Conservation (phyloP, 2,797 vertebrate species). For the Typhlichthys subterraneus region DNA sequence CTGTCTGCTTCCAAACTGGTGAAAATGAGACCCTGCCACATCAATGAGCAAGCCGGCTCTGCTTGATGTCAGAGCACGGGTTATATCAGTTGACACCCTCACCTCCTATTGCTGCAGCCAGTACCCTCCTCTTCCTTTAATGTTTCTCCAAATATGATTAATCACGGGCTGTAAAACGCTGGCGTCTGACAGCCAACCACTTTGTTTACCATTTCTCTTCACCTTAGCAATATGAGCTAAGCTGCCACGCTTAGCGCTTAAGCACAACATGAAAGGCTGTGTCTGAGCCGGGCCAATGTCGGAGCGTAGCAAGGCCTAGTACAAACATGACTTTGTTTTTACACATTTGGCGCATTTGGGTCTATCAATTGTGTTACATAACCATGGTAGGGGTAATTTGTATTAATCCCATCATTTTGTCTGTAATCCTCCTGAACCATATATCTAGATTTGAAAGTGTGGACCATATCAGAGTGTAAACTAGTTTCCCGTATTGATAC, state of each 20-base stretch:
- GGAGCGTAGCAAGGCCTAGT: conserved; percentile 32
- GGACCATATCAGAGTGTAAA: conserved; percentile 44
- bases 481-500: conserved; percentile 48
- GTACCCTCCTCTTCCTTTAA: conserved; percentile 73
- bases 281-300: conserved; percentile 43
- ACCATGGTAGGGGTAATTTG: conserved; percentile 1
- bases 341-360: background rate
- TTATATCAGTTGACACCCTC: conserved; percentile 78
- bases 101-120: conserved; percentile 70
- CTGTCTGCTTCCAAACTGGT: conserved; percentile 80
- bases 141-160: conserved; percentile 79
- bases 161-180: conserved; percentile 63
- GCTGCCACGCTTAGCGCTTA: conserved; percentile 63
- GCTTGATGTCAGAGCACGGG: conserved; percentile 72
- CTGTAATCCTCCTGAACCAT: conserved; percentile 23
- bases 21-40: conserved; percentile 81
- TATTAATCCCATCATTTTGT: conserved; percentile 19
- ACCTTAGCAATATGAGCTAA: conserved; percentile 58
- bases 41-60: conserved; percentile 74
- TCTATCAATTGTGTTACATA: conserved; percentile 18
- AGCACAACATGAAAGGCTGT: conserved; percentile 54
- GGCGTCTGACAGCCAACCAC: conserved; percentile 66
- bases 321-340: conserved; percentile 10
- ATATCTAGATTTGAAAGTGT: conserved; percentile 39
- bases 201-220: conserved; percentile 70